phyloP scores from a whole-genome alignment of 1,140 invertebrate genomes.

The Drosophila busckii region DNA sequence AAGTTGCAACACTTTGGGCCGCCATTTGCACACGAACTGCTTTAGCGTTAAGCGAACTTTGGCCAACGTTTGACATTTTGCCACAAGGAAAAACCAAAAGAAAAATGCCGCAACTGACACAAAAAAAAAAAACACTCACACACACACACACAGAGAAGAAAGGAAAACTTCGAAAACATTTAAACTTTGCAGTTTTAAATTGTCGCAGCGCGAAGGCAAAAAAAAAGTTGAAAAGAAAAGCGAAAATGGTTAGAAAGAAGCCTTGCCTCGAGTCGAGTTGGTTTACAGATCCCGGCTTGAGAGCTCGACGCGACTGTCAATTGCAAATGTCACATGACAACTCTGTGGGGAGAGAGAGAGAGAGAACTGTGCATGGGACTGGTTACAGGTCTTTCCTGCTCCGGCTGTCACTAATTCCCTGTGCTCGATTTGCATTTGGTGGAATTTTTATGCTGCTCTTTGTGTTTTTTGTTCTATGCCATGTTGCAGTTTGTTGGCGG shows the following conservation, averaged over 20 bases:
- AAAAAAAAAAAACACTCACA: slow-evolving; percentile 34
- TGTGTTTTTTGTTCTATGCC: slow-evolving; percentile 22
- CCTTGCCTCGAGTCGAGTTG: slow-evolving; percentile 33
- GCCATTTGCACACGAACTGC: slow-evolving; percentile 54
- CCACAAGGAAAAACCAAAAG: slow-evolving; percentile 50
- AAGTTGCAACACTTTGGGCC: slow-evolving; percentile 33
- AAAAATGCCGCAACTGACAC: slow-evolving; percentile 40
- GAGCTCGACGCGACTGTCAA: slow-evolving; percentile 65
- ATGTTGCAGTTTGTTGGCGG: slow-evolving; percentile 31
- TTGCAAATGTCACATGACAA: slow-evolving; percentile 70
- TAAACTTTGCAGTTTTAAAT: slow-evolving; percentile 69
- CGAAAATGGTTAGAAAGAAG: slow-evolving; percentile 36
- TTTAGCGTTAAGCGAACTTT: slow-evolving; percentile 55
- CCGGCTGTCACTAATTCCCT: slow-evolving; percentile 69
- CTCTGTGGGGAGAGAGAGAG: slow-evolving; percentile 20
- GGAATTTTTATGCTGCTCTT: slow-evolving; percentile 15
- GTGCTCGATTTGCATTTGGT: slow-evolving; percentile 65
- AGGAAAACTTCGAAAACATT: no score
- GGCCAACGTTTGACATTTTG: slow-evolving; percentile 69
- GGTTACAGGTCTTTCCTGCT: slow-evolving; percentile 60
- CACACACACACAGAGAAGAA: not conserved
- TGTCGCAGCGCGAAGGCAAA: slow-evolving; percentile 38
- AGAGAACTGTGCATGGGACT: slow-evolving; percentile 19
- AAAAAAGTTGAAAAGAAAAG: slow-evolving; percentile 1
- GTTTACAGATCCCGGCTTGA: slow-evolving; percentile 25